A percentile compares a stretch with the other conserved stretches of the same genome.
These are phyloP conservation scores for Dromaius novaehollandiae DNA, from an alignment of 2,113 vertebrate species.

Conservation along the genomic window DNA sequence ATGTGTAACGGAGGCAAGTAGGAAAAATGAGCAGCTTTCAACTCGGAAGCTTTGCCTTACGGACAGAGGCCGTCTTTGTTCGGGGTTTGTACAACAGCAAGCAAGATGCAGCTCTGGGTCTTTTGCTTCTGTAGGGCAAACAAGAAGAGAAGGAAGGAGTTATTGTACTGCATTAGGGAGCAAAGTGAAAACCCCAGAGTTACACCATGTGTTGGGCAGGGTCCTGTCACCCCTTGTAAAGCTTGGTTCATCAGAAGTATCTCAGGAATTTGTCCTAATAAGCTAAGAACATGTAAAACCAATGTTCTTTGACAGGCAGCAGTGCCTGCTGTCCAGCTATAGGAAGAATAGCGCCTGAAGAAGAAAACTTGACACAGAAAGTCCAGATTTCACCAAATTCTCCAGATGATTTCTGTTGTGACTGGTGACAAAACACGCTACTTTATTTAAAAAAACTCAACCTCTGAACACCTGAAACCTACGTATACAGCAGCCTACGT, in stretches of 20 bases:
- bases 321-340: not conserved
- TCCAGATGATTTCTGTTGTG: not conserved
- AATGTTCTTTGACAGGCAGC: slow-evolving; percentile 14
- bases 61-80: not conserved
- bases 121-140: not conserved
- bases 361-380: not conserved
- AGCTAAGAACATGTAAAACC: slow-evolving; percentile 47
- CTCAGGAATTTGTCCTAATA: slow-evolving; percentile 56
- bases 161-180: not conserved
- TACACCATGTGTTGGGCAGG: not conserved
- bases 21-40: slow-evolving; percentile 23
- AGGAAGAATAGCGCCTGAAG: not conserved
- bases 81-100: not conserved
- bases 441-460: not conserved
- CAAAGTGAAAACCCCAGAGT: not conserved
- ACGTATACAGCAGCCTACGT: accelerated
- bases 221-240: not conserved
- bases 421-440: accelerated
- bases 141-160: not conserved
- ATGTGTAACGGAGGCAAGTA: not conserved
- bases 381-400: not conserved
- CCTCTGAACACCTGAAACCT: not conserved
- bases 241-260: slow-evolving; percentile 23
- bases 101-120: not conserved
- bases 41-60: not conserved